Conservation (phyloP, 2,888 invertebrate species). For the Laothoe populi region DNA sequence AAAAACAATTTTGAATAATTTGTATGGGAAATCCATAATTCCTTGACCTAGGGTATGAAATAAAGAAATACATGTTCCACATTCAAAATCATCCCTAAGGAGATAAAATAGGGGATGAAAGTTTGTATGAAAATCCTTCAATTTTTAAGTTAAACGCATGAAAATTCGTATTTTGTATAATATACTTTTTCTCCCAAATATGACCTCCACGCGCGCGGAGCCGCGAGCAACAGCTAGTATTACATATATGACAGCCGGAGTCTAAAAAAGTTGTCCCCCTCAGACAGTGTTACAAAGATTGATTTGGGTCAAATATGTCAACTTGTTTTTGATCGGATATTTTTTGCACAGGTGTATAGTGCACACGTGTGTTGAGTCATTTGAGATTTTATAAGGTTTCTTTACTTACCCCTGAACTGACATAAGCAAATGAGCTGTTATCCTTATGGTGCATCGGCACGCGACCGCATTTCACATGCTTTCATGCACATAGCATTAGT, state of each 20-base stretch:
- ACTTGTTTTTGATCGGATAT: constrained; percentile 22
- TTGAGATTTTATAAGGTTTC: constrained; percentile 62
- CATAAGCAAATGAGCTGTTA: constrained; percentile 23
- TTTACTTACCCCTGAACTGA: constrained; percentile 45
- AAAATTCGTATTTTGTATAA: no score
- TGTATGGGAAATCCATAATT: no score
- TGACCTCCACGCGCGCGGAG: no score
- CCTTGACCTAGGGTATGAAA: no score
- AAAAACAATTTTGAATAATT: no score
- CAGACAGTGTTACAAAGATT: constrained; percentile 2
- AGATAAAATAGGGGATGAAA: no score
- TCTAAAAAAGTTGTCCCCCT: not conserved
- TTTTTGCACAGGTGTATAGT: constrained; percentile 28
- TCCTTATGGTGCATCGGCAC: constrained; percentile 70
- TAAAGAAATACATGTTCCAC: no score
- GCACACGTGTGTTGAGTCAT: constrained; percentile 50
- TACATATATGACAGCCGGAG: not conserved
- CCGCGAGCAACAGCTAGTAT: no score
- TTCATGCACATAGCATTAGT: constrained; percentile 56
- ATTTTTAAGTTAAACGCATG: no score
- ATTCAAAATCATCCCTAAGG: no score
- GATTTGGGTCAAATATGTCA: constrained; percentile 5
- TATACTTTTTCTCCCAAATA: no score
- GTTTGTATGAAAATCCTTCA: no score
- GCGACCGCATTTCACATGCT: constrained; percentile 63